Conservation (phyloP, 2,113 vertebrate species). For the Carassius auratus region DNA sequence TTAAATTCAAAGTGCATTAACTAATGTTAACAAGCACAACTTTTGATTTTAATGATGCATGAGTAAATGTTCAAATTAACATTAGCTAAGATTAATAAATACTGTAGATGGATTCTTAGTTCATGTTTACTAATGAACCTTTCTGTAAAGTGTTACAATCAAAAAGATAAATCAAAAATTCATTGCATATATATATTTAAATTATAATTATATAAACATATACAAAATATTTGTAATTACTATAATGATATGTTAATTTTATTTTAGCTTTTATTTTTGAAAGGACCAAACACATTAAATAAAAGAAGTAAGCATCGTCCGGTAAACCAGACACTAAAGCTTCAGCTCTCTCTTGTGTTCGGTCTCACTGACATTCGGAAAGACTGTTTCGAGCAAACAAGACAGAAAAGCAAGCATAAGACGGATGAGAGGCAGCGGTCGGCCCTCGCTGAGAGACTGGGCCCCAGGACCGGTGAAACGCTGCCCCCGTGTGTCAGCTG, state of each 20-base stretch:
- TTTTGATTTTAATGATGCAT: no score
- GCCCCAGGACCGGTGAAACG: conserved; percentile 75
- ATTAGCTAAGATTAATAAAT: no score
- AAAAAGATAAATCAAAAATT: no score
- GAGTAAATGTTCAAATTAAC: no score
- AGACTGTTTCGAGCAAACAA: conserved; percentile 6
- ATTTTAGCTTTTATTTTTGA: neutral
- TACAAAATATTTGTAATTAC: neutral
- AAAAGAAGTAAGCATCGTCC: neutral
- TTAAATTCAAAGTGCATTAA: no score
- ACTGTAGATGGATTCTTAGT: no score
- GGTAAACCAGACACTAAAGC: neutral
- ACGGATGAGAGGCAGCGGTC: conserved; percentile 63
- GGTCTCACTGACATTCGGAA: neutral
- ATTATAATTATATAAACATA: no score
- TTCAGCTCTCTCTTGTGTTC: neutral
- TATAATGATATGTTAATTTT: neutral
- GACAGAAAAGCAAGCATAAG: conserved; percentile 63
- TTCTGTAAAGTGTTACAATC: no score
- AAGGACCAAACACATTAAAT: neutral
- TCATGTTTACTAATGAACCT: no score
- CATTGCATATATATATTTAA: no score
- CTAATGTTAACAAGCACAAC: no score
- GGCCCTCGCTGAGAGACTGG: neutral
- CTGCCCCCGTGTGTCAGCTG: conserved; percentile 86